Percentiles rank a stretch among this genome's conserved stretches.
Evolutionary conservation across 2,797 vertebrate genomes (phyloP).

Genomic region (Pipistrellus pygmaeus): DNA sequence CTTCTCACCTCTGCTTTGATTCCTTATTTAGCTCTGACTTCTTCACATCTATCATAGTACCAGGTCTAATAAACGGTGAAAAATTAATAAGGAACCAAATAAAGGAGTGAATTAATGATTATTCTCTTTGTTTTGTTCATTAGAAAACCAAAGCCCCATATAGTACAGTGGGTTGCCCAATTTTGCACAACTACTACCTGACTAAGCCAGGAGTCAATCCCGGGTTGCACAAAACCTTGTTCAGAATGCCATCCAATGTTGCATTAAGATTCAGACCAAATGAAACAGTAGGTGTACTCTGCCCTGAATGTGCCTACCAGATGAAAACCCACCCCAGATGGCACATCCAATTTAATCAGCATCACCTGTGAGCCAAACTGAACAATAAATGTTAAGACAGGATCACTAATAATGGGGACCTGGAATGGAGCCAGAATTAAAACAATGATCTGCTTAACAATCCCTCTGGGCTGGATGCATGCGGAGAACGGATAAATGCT

Average conservation of each 20-base stretch:
- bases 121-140: slow-evolving; percentile 45
- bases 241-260: slow-evolving; percentile 65
- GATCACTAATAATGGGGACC: slow-evolving; percentile 84
- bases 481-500: slow-evolving; percentile 82
- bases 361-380: slow-evolving; percentile 85
- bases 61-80: slow-evolving; percentile 30
- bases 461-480: slow-evolving; percentile 83
- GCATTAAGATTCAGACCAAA: slow-evolving; percentile 62
- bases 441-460: slow-evolving; percentile 84
- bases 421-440: slow-evolving; percentile 84
- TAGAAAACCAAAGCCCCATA: not conserved
- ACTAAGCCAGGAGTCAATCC: slow-evolving; percentile 42
- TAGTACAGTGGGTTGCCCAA: not conserved
- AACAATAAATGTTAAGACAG: slow-evolving; percentile 84
- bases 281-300: slow-evolving; percentile 68
- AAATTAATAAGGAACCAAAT: slow-evolving; percentile 27
- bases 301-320: slow-evolving; percentile 68
- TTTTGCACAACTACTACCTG: slow-evolving; percentile 18
- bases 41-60: not conserved
- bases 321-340: slow-evolving; percentile 78
- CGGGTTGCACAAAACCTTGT: slow-evolving; percentile 23
- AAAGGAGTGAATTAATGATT: slow-evolving; percentile 34
- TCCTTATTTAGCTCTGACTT: not conserved
- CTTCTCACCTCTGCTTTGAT: not conserved
- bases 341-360: slow-evolving; percentile 82